These are phyloP conservation scores for Drosophila robusta DNA, from an alignment of 2,888 invertebrate species.

Conservation along the genomic window DNA sequence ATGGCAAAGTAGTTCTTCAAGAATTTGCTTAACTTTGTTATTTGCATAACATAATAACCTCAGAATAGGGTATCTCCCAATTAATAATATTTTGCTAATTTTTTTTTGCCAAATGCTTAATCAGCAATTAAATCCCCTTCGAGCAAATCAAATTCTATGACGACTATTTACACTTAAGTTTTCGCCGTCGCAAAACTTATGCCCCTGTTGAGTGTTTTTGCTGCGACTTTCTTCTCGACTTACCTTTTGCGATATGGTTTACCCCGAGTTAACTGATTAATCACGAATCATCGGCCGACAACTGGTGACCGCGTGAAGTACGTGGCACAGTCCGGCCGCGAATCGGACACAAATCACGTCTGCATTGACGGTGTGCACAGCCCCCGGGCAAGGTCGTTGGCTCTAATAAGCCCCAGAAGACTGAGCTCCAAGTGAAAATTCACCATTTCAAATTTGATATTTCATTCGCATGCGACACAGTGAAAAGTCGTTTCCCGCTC, in stretches of 20 bases:
- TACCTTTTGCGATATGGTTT: conserved; percentile 18
- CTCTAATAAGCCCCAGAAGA: conserved; percentile 30
- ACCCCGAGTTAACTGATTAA: conserved; percentile 53
- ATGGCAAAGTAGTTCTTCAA: too few species aligned
- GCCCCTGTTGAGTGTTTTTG: conserved; percentile 9
- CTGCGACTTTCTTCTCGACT: conserved; percentile 38
- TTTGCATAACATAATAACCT: too few species aligned
- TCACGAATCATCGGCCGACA: conserved; percentile 58
- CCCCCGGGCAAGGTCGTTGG: conserved; percentile 41
- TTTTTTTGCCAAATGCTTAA: not conserved
- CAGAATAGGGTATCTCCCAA: not conserved
- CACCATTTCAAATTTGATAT: conserved; percentile 5
- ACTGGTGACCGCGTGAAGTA: conserved; percentile 38
- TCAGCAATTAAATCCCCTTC: not conserved
- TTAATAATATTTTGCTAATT: not conserved
- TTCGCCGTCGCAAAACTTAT: not conserved
- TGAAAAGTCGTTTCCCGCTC: conserved; percentile 37
- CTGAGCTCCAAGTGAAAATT: conserved; percentile 31
- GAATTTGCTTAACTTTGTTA: too few species aligned
- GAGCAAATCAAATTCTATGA: not conserved
- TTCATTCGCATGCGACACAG: conserved; percentile 40
- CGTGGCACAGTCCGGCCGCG: conserved; percentile 47
- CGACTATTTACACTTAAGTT: not conserved
- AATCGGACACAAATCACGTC: conserved; percentile 68
- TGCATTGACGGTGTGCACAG: conserved; percentile 6